Percentiles rank a stretch among this genome's conserved stretches.
These are phyloP conservation scores for Ataeniobius toweri DNA, from an alignment of 2,797 vertebrate genomes.

Conservation along the genomic window DNA sequence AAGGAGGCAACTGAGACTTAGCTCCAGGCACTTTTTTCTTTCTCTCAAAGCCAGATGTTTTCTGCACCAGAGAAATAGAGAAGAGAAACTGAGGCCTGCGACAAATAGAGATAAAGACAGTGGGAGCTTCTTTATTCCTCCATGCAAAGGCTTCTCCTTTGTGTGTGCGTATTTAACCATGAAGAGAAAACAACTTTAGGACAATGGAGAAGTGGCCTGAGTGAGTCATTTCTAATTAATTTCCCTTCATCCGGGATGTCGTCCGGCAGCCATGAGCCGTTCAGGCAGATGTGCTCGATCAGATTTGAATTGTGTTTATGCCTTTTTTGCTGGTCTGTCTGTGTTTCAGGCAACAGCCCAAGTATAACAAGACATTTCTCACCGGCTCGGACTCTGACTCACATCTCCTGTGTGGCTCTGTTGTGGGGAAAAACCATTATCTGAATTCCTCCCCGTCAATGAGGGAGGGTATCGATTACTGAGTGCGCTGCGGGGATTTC, in stretches of 20 bases:
- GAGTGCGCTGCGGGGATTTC: constrained; percentile 29
- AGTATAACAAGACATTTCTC: constrained; percentile 60
- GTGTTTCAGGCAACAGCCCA: constrained; percentile 49
- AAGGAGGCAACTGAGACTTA: constrained; percentile 21
- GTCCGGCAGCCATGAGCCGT: constrained; percentile 21
- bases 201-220: constrained; percentile 19
- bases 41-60: constrained; percentile 56
- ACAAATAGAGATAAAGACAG: constrained; percentile 28
- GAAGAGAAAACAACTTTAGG: constrained; percentile 14
- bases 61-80: constrained; percentile 21
- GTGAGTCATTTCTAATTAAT: constrained; percentile 24
- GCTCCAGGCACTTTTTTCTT: constrained; percentile 55
- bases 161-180: constrained; percentile 11
- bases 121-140: constrained; percentile 4
- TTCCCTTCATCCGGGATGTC: constrained; percentile 4
- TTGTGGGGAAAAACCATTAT: constrained; percentile 58
- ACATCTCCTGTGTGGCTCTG: constrained; percentile 55
- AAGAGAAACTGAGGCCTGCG: constrained; percentile 10
- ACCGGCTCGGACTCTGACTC: constrained; percentile 46
- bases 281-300: constrained; percentile 27
- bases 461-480: constrained; percentile 54
- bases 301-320: constrained; percentile 29
- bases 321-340: constrained; percentile 33
- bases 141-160: background rate
- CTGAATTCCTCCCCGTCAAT: constrained; percentile 54